Percentiles rank a stretch among this genome's conserved stretches.
phyloP scores from a whole-genome alignment of 1,140 invertebrate genomes.

The Mycetomoellerius zeteki region DNA sequence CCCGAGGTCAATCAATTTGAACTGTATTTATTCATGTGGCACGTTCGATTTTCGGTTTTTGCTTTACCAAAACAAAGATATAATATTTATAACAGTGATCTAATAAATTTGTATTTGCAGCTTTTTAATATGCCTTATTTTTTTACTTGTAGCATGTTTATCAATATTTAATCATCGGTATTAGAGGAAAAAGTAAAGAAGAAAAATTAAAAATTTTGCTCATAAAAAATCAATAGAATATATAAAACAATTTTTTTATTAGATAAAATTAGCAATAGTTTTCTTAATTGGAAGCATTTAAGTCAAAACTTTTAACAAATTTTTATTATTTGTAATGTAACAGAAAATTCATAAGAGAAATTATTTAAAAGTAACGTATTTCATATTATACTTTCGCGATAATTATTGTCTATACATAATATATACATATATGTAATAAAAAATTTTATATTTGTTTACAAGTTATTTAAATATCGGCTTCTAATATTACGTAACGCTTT shows the following conservation, averaged over 20 bases:
- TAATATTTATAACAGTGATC: neutral
- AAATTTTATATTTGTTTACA: neutral
- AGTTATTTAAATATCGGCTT: neutral
- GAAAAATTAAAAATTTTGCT: neutral
- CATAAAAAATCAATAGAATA: neutral
- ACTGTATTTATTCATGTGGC: slow-evolving; percentile 62
- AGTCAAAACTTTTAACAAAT: neutral
- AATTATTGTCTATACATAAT: neutral
- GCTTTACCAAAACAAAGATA: neutral
- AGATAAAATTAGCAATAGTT: neutral
- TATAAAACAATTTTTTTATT: neutral
- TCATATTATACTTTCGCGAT: neutral
- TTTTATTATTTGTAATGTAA: neutral
- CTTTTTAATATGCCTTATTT: neutral
- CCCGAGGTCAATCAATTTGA: slow-evolving; percentile 52
- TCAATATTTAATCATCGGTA: neutral
- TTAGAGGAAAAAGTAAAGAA: neutral
- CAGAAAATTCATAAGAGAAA: neutral
- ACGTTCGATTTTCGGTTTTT: slow-evolving; percentile 33
- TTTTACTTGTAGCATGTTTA: neutral
- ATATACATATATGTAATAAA: neutral
- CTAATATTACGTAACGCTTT: neutral
- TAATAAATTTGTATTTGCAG: neutral
- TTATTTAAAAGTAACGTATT: neutral
- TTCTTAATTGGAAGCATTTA: neutral